Conservation (phyloP, 2,888 invertebrate genomes). For the Drosophila anomalata region DNA sequence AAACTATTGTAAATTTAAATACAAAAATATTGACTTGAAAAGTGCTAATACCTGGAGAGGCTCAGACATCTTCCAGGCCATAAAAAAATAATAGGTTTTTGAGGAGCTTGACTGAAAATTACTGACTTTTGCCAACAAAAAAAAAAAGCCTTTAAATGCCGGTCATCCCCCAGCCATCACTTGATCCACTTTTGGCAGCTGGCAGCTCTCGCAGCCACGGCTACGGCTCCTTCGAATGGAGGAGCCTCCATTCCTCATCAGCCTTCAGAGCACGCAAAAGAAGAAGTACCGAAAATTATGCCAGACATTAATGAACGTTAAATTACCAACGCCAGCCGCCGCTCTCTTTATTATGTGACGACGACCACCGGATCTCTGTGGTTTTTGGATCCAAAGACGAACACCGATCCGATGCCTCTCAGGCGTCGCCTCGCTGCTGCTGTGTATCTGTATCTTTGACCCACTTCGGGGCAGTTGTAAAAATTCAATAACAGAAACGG, state of each 20-base stretch:
- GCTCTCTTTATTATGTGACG: constrained; percentile 55
- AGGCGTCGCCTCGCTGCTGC: not conserved
- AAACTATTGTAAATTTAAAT: not conserved
- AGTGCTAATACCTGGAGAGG: not conserved
- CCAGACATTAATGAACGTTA: constrained; percentile 59
- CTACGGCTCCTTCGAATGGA: constrained; percentile 15
- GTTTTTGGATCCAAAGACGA: constrained; percentile 3
- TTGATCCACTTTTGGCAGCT: constrained; percentile 37
- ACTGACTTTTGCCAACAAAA: not conserved
- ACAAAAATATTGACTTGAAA: not conserved
- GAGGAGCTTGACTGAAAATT: not conserved
- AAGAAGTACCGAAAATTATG: constrained; percentile 61
- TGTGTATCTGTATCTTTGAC: constrained; percentile 62
- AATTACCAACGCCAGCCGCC: constrained; percentile 57
- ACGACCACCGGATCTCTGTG: constrained; percentile 18
- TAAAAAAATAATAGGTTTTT: constrained; percentile 6
- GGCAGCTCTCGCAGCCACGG: no score
- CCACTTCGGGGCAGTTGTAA: constrained; percentile 70
- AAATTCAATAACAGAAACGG: constrained; percentile 72
- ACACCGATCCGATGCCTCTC: not conserved
- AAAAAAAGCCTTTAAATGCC: constrained; percentile 1
- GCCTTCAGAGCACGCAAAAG: constrained; percentile 20
- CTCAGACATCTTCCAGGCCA: not conserved
- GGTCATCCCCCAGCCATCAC: not conserved
- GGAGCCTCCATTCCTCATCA: constrained; percentile 30